These are phyloP conservation scores for Tetranychus piercei DNA, from an alignment of 2,888 invertebrate species.

Conservation along the genomic window DNA sequence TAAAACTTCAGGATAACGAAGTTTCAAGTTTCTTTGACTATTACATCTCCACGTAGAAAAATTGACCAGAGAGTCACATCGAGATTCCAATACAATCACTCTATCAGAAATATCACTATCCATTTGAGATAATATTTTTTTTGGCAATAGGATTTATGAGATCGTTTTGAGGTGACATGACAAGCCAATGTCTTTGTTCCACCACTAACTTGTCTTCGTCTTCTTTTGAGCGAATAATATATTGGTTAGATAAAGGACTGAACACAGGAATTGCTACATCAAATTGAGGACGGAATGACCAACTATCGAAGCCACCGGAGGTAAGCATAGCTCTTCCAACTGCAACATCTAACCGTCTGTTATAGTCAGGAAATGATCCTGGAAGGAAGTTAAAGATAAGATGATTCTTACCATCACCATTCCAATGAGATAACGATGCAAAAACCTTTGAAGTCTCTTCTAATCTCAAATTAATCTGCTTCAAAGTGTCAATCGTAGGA, in stretches of 20 bases:
- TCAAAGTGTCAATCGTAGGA: slow-evolving; percentile 70
- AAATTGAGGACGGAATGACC: slow-evolving; percentile 62
- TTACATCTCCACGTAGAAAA: slow-evolving; percentile 12
- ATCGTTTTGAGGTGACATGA: slow-evolving; percentile 17
- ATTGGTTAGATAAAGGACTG: slow-evolving; percentile 41
- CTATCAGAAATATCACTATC: slow-evolving; percentile 7
- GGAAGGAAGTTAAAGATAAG: slow-evolving; percentile 79
- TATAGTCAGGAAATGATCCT: slow-evolving; percentile 55
- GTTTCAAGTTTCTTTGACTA: slow-evolving; percentile 9
- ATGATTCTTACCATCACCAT: slow-evolving; percentile 45
- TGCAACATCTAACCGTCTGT: slow-evolving; percentile 53
- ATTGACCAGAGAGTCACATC: slow-evolving; percentile 9
- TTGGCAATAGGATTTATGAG: not conserved
- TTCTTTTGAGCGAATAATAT: slow-evolving; percentile 9
- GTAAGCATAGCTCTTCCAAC: slow-evolving; percentile 66
- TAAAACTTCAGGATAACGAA: slow-evolving; percentile 29
- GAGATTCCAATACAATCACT: slow-evolving; percentile 13
- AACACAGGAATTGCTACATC: slow-evolving; percentile 71
- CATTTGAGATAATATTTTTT: not conserved
- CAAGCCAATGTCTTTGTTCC: slow-evolving; percentile 13
- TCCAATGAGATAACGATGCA: slow-evolving; percentile 41
- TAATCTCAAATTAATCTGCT: slow-evolving; percentile 54
- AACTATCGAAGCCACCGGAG: slow-evolving; percentile 63
- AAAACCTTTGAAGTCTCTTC: slow-evolving; percentile 49
- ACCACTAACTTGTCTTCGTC: not conserved